Evolutionary conservation across 1,140 invertebrate species (phyloP).

Genomic region (Nymphalis io): DNA sequence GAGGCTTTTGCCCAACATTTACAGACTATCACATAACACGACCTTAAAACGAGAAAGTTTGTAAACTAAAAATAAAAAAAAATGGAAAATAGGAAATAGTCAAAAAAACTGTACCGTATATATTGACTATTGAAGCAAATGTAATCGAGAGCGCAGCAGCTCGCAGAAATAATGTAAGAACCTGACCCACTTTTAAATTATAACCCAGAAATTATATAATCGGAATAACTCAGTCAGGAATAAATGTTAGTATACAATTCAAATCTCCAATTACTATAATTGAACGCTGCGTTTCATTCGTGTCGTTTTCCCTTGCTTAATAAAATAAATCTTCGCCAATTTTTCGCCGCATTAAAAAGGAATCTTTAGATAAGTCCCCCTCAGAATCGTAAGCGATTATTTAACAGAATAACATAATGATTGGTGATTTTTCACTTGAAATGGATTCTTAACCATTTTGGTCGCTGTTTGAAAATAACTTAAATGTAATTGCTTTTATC

Average conservation of each 20-base stretch:
- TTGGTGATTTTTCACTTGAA: conserved; percentile 30
- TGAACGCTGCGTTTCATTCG: conserved; percentile 38
- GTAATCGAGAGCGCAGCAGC: neutral
- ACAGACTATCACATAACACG: too few species aligned
- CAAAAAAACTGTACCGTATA: too few species aligned
- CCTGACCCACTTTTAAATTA: neutral
- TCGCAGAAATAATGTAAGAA: neutral
- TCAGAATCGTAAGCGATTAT: conserved; percentile 40
- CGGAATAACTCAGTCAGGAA: conserved; percentile 12
- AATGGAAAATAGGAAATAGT: too few species aligned
- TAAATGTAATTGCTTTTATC: neutral
- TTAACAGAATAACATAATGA: conserved; percentile 45
- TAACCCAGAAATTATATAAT: conserved; percentile 18
- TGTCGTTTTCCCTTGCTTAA: conserved; percentile 38
- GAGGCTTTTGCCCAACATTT: too few species aligned
- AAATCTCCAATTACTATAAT: conserved; percentile 46
- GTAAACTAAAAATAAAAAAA: too few species aligned
- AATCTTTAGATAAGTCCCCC: conserved; percentile 37
- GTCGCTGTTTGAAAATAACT: neutral
- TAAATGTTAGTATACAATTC: conserved; percentile 32
- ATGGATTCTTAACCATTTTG: conserved; percentile 20
- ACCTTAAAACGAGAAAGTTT: too few species aligned
- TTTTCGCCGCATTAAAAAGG: conserved; percentile 38
- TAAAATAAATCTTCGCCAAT: conserved; percentile 47
- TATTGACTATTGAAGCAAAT: too few species aligned